Conservation (phyloP, 2,113 vertebrate species). For the Tachuris rubrigastra region DNA sequence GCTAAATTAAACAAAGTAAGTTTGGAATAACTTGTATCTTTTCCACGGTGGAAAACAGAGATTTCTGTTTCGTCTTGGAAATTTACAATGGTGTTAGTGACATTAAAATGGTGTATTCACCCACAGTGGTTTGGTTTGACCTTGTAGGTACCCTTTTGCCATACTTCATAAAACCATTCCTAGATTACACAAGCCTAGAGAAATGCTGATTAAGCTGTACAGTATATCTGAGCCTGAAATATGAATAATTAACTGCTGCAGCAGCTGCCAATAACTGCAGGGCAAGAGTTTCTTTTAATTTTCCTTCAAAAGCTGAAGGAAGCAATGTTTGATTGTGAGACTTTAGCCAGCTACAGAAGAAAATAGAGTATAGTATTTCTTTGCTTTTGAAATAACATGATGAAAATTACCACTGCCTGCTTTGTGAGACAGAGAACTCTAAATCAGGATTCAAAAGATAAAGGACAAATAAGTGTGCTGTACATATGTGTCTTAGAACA, state of each 20-base stretch:
- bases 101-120: background rate
- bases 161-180: background rate
- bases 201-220: slow-evolving; percentile 26
- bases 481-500: background rate
- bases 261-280: slow-evolving; percentile 29
- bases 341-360: background rate
- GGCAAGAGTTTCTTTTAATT: slow-evolving; percentile 6
- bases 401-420: background rate
- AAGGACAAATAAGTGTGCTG: background rate
- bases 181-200: slow-evolving; percentile 14
- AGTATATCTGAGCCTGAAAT: slow-evolving; percentile 13
- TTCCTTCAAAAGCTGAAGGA: slow-evolving; percentile 24
- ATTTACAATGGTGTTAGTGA: background rate
- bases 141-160: background rate
- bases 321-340: background rate
- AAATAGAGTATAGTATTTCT: background rate
- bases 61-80: background rate
- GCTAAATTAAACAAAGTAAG: background rate
- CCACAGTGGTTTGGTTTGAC: background rate
- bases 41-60: background rate
- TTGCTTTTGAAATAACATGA: background rate
- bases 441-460: background rate
- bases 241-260: slow-evolving; percentile 15
- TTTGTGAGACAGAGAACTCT: background rate
- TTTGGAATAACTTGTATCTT: background rate